Conservation (phyloP, 2,888 invertebrate genomes). For the Ophion slaviceki region DNA sequence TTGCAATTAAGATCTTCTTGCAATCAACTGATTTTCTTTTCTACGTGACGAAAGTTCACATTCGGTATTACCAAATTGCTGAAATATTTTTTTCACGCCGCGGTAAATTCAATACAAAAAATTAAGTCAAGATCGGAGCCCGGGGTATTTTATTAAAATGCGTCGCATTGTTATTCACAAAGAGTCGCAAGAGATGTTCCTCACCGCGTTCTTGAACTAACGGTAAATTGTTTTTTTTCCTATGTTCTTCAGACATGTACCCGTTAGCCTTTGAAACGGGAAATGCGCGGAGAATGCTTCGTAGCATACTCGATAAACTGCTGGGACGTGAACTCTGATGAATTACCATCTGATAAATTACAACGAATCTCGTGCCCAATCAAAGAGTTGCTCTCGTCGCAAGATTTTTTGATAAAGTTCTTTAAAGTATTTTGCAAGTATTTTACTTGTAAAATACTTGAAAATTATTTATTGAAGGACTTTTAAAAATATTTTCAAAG, state of each 20-base stretch:
- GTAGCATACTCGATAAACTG: slow-evolving; percentile 57
- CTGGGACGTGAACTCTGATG: slow-evolving; percentile 45
- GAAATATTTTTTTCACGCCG: background rate
- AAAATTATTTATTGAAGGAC: no score
- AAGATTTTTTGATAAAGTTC: slow-evolving; percentile 13
- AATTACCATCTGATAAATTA: slow-evolving; percentile 46
- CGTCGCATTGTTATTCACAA: slow-evolving; percentile 38
- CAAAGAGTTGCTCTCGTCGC: background rate
- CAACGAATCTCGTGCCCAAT: slow-evolving; percentile 26
- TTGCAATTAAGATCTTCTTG: no score
- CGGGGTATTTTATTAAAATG: background rate
- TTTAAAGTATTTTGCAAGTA: background rate
- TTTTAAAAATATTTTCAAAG: no score
- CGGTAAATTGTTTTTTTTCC: slow-evolving; percentile 53
- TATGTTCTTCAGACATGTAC: slow-evolving; percentile 50
- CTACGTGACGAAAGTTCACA: background rate
- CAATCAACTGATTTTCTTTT: background rate
- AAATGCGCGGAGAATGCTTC: slow-evolving; percentile 55
- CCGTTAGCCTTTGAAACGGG: slow-evolving; percentile 67
- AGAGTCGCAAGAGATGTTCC: slow-evolving; percentile 34
- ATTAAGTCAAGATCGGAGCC: background rate
- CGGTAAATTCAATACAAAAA: background rate
- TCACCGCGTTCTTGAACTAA: slow-evolving; percentile 54
- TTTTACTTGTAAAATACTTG: background rate
- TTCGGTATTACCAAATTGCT: background rate